Evolutionary conservation across 2,888 invertebrate species (phyloP).

Genomic region (Plebejus anna): DNA sequence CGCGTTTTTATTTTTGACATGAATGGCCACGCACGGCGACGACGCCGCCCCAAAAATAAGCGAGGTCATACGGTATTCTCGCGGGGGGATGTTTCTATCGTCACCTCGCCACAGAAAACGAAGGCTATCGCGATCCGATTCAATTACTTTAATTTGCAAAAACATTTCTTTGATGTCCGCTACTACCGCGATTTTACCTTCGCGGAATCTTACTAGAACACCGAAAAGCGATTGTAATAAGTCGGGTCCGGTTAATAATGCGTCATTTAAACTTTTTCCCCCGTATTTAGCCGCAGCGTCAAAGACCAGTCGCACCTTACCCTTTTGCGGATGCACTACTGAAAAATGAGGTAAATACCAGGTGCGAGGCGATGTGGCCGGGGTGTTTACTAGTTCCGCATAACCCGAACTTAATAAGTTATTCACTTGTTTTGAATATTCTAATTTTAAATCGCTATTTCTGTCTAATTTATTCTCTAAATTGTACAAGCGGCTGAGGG

Average conservation of each 20-base stretch:
- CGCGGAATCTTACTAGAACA: conserved; percentile 32
- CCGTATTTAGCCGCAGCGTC: conserved; percentile 21
- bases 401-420: too few relatives aligned
- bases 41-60: too few relatives aligned
- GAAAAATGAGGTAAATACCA: too few relatives aligned
- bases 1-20: too few relatives aligned
- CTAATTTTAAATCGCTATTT: too few relatives aligned
- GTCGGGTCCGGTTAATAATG: conserved; percentile 32
- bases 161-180: conserved; percentile 38
- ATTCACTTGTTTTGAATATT: too few relatives aligned
- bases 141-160: conserved; percentile 29
- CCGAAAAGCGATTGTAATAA: conserved; percentile 31
- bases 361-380: too few relatives aligned
- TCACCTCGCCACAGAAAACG: conserved; percentile 34
- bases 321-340: not conserved
- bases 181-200: conserved; percentile 29
- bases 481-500: too few relatives aligned
- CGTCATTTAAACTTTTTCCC: conserved; percentile 20
- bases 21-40: too few relatives aligned
- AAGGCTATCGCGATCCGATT: conserved; percentile 32
- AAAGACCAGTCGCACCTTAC: not conserved
- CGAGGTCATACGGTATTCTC: conserved; percentile 33
- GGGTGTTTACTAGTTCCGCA: too few relatives aligned
- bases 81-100: not conserved
- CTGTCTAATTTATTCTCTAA: too few relatives aligned